Conservation (phyloP, 1,140 invertebrate genomes). For the Apis dorsata region DNA sequence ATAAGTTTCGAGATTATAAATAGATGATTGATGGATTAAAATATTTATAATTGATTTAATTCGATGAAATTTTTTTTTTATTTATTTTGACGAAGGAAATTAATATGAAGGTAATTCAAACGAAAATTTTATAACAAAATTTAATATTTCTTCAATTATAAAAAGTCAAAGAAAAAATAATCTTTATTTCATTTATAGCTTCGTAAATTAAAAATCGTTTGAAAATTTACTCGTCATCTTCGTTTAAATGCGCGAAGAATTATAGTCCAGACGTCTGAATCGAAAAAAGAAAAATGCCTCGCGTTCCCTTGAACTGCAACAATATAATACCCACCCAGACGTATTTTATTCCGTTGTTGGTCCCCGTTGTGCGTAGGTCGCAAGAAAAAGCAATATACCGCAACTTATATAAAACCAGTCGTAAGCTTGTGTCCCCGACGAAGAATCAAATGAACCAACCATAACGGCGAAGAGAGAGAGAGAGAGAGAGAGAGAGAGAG, state of each 20-base stretch:
- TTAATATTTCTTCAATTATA: too few relatives aligned
- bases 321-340: constrained; percentile 25
- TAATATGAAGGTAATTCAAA: too few relatives aligned
- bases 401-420: constrained; percentile 48
- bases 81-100: too few relatives aligned
- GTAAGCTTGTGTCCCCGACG: constrained; percentile 10
- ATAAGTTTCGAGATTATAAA: neutral
- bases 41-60: too few relatives aligned
- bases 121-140: too few relatives aligned
- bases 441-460: constrained; percentile 32
- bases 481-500: neutral
- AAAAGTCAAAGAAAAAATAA: too few relatives aligned
- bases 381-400: constrained; percentile 8
- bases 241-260: neutral
- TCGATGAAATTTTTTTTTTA: too few relatives aligned
- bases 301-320: constrained; percentile 16
- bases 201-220: neutral
- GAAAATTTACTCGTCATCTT: neutral
- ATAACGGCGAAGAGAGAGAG: neutral
- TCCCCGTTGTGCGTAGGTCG: constrained; percentile 10
- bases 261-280: neutral
- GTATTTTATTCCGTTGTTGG: constrained; percentile 15
- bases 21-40: too few relatives aligned
- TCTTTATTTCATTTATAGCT: neutral
- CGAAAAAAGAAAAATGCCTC: neutral